A percentile compares a stretch with the other conserved stretches of the same genome.
Evolutionary conservation across 2,113 vertebrate species (phyloP).

Genomic region (Pachycephala philippinensis): DNA sequence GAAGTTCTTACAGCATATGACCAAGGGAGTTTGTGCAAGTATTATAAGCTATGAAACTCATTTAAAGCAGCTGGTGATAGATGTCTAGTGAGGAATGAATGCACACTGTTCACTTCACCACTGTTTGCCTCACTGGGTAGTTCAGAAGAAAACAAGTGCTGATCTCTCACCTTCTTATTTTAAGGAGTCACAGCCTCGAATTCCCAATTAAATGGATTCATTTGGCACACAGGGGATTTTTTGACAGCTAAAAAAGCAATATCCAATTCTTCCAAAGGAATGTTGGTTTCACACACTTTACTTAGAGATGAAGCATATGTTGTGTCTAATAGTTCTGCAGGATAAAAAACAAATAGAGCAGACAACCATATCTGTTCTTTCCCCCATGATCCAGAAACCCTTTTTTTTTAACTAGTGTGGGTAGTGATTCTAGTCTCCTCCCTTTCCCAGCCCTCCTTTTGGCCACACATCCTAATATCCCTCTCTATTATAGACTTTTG

Average conservation of each 20-base stretch:
- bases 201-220: neutral
- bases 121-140: neutral
- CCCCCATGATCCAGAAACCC: neutral
- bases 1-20: neutral
- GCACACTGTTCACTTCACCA: neutral
- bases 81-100: neutral
- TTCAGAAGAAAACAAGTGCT: neutral
- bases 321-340: neutral
- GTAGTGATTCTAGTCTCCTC: neutral
- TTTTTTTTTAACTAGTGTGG: neutral
- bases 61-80: neutral
- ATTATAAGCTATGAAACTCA: neutral
- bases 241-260: neutral
- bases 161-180: neutral
- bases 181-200: neutral
- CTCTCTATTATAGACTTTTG: neutral
- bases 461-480: neutral
- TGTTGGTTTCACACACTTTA: neutral
- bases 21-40: neutral
- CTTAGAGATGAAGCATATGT: accelerated
- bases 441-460: neutral
- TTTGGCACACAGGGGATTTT: neutral
- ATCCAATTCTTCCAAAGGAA: neutral
- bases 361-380: neutral
- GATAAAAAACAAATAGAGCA: neutral